A percentile compares a stretch with the other conserved stretches of the same genome.
Conservation (phyloP, 2,113 vertebrate genomes). For the Pongo abelii region DNA sequence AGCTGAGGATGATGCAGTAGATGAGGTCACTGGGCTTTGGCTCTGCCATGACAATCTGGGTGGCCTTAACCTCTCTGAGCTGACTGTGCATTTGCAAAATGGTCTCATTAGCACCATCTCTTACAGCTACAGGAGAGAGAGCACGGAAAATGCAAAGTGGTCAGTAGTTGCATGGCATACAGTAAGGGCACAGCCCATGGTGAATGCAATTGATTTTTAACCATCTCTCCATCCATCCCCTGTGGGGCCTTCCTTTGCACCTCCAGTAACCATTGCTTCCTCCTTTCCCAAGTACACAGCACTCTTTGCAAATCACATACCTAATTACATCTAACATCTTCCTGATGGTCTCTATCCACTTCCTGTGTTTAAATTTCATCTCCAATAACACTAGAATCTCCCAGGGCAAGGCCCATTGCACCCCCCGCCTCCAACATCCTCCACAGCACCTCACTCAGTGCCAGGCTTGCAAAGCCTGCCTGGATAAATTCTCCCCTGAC, state of each 20-base stretch:
- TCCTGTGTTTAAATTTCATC: neutral
- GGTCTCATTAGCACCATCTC: too few relatives aligned
- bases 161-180: neutral
- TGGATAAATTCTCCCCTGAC: neutral
- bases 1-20: neutral
- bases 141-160: neutral
- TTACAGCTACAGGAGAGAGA: neutral
- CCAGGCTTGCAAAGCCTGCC: too few relatives aligned
- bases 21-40: too few relatives aligned
- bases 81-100: neutral
- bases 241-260: too few relatives aligned
- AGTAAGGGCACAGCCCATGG: neutral
- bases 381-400: neutral
- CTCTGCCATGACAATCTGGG: neutral
- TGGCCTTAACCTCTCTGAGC: neutral
- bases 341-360: neutral
- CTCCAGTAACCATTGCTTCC: neutral
- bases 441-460: too few relatives aligned
- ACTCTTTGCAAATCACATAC: neutral
- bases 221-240: neutral
- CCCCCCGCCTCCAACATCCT: neutral
- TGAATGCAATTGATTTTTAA: neutral
- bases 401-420: neutral
- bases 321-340: neutral
- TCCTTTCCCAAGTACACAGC: neutral